A percentile compares a stretch with the other conserved stretches of the same genome.
Evolutionary conservation across 2,797 vertebrate genomes (phyloP).

Genomic region (Microctenopoma lineatum): DNA sequence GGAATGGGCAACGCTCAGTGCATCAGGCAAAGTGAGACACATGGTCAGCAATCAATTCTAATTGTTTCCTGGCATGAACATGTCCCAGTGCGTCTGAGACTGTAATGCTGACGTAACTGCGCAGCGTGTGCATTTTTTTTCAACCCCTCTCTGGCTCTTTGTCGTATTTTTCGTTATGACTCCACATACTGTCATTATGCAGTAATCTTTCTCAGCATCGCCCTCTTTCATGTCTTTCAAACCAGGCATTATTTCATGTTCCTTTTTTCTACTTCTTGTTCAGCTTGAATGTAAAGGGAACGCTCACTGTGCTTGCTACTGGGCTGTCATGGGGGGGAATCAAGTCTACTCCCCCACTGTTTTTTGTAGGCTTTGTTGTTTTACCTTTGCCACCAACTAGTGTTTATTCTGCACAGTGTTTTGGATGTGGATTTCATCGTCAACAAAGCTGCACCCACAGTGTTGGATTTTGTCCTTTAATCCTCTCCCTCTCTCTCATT

Average conservation of each 20-base stretch:
- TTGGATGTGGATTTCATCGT: constrained; percentile 41
- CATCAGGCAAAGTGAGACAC: constrained; percentile 49
- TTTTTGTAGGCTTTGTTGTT: constrained; percentile 37
- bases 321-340: constrained; percentile 35
- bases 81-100: constrained; percentile 19
- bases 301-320: constrained; percentile 31
- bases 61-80: constrained; percentile 51
- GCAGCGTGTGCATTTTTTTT: not conserved
- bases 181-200: not conserved
- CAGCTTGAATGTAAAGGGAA: constrained; percentile 53
- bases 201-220: constrained; percentile 34
- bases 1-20: constrained; percentile 26
- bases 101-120: constrained; percentile 1
- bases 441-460: constrained; percentile 30
- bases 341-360: constrained; percentile 30
- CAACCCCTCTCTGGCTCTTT: not conserved
- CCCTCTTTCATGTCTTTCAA: constrained; percentile 37
- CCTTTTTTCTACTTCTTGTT: constrained; percentile 34
- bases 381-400: constrained; percentile 26
- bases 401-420: constrained; percentile 32
- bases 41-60: constrained; percentile 56
- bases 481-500: constrained; percentile 13
- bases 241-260: constrained; percentile 44
- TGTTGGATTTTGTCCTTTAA: constrained; percentile 37
- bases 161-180: constrained; percentile 2